phyloP scores from a whole-genome alignment of 2,113 vertebrate genomes.

The Python bivittatus region DNA sequence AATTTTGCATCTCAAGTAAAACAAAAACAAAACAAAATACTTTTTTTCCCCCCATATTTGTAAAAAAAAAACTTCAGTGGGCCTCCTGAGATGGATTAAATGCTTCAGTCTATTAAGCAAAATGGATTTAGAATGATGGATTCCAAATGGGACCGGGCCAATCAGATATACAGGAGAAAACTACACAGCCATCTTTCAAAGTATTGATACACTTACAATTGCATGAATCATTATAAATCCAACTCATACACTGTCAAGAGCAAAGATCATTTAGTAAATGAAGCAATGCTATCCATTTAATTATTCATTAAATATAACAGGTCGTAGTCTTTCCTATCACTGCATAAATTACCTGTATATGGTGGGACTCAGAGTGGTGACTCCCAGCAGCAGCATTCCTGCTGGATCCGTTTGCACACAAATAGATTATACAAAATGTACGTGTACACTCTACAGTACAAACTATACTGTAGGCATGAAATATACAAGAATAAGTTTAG shows the following conservation, averaged over 20 bases:
- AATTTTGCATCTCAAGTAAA: background rate
- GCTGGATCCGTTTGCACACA: background rate
- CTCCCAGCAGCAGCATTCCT: background rate
- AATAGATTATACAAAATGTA: background rate
- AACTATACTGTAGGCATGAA: background rate
- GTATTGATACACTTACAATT: background rate
- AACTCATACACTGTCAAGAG: background rate
- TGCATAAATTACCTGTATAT: background rate
- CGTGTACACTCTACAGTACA: background rate
- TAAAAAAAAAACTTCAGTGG: background rate
- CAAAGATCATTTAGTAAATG: background rate
- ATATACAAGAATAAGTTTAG: background rate
- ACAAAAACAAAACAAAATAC: background rate
- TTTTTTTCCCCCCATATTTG: slow-evolving; percentile 11
- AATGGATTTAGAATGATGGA: background rate
- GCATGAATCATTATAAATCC: background rate
- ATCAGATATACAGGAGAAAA: background rate
- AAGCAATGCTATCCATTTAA: background rate
- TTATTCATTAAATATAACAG: background rate
- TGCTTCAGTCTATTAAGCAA: slow-evolving; percentile 1
- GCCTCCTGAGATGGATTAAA: slow-evolving; percentile 1
- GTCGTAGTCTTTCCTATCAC: background rate
- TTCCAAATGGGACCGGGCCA: background rate
- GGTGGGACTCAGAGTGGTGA: background rate
- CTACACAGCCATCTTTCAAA: background rate